phyloP scores from a whole-genome alignment of 2,113 vertebrate species.

The Leptosomus discolor region DNA sequence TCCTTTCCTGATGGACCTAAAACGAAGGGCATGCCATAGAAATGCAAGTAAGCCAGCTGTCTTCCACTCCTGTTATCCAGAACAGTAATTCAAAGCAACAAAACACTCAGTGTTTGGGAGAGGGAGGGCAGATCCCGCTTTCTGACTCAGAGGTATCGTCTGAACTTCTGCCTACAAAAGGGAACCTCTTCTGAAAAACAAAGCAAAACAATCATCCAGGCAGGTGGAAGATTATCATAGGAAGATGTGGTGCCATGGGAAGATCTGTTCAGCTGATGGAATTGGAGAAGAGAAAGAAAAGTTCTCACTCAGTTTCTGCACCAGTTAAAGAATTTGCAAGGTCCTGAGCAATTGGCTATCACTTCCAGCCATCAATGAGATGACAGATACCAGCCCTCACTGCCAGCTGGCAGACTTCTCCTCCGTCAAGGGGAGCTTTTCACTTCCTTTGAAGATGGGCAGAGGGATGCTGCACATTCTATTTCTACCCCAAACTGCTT shows the following conservation, averaged over 20 bases:
- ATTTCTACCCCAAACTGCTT: neutral
- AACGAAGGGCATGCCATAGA: neutral
- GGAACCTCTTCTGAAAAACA: neutral
- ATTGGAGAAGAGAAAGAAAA: neutral
- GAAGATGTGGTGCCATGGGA: neutral
- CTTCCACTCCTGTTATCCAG: neutral
- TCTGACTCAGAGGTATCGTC: neutral
- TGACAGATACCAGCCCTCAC: neutral
- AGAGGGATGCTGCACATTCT: neutral
- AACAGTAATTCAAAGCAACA: neutral
- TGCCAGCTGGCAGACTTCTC: neutral
- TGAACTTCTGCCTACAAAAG: neutral
- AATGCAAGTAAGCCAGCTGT: neutral
- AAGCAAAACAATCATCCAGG: neutral
- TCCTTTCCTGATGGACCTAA: neutral
- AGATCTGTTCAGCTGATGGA: neutral
- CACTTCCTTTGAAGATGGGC: neutral
- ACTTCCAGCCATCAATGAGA: neutral
- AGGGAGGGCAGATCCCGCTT: neutral
- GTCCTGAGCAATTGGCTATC: neutral
- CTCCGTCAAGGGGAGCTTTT: neutral
- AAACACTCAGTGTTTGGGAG: neutral
- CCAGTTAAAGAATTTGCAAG: neutral
- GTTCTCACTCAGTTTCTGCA: neutral
- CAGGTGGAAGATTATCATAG: neutral